Evolutionary conservation across 2,888 invertebrate species (phyloP).

Genomic region (Temnothorax ravouxi): DNA sequence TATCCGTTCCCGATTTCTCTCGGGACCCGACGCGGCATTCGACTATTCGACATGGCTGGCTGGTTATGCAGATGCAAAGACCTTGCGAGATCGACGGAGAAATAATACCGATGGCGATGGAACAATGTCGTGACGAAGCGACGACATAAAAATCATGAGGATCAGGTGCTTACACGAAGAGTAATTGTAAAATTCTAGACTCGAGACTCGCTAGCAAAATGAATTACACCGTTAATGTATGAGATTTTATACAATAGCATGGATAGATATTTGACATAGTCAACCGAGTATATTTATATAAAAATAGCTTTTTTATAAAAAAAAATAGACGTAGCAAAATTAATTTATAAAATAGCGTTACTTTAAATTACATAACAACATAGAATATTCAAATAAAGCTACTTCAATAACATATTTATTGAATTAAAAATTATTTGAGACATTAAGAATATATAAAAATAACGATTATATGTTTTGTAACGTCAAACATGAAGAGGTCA

Average conservation of each 20-base stretch:
- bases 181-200: constrained; percentile 8
- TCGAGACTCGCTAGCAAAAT: background rate
- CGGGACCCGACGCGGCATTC: constrained; percentile 12
- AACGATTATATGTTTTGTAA: background rate
- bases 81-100: constrained; percentile 36
- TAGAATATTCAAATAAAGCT: background rate
- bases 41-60: constrained; percentile 30
- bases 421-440: background rate
- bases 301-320: background rate
- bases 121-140: constrained; percentile 31
- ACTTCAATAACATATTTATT: background rate
- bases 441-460: background rate
- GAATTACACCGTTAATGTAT: background rate
- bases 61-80: constrained; percentile 52
- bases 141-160: constrained; percentile 8
- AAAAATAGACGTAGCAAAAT: background rate
- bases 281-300: background rate
- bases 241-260: background rate
- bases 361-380: background rate
- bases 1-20: constrained; percentile 47
- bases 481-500: background rate
- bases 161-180: constrained; percentile 12
- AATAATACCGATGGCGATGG: constrained; percentile 22
- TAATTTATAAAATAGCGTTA: background rate
- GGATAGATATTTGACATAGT: background rate